A percentile compares a stretch with the other conserved stretches of the same genome.
Conservation (phyloP, 2,888 invertebrate species). For the Microplitis manilae region DNA sequence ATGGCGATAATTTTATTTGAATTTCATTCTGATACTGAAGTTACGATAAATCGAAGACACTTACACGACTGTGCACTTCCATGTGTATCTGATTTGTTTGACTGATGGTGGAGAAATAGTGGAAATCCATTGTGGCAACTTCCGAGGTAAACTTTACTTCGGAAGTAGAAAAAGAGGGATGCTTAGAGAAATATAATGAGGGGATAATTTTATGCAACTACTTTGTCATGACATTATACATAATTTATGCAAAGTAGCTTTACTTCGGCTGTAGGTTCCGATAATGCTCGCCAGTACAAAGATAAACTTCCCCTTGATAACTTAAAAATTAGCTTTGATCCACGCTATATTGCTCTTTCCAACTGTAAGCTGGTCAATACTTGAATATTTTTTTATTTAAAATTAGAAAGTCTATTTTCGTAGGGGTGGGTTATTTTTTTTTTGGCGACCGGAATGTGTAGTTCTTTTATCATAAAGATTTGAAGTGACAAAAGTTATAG, state of each 20-base stretch:
- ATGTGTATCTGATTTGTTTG: neutral
- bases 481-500: no score
- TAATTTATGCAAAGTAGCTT: neutral
- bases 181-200: neutral
- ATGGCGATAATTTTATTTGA: neutral
- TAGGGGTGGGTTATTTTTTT: no score
- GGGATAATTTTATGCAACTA: neutral
- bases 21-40: neutral
- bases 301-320: neutral
- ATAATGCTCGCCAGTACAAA: neutral
- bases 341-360: no score
- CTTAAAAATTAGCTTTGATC: neutral
- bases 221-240: neutral
- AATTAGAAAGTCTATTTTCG: no score
- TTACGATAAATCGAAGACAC: neutral
- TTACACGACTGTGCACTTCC: neutral
- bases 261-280: neutral
- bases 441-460: no score
- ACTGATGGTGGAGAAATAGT: neutral
- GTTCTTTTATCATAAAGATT: no score
- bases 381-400: no score
- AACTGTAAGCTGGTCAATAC: no score
- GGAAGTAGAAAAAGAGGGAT: neutral
- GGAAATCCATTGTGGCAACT: neutral
- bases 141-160: neutral